phyloP scores from a whole-genome alignment of 2,888 invertebrate species.

The Cataglyphis rosenhaueri region DNA sequence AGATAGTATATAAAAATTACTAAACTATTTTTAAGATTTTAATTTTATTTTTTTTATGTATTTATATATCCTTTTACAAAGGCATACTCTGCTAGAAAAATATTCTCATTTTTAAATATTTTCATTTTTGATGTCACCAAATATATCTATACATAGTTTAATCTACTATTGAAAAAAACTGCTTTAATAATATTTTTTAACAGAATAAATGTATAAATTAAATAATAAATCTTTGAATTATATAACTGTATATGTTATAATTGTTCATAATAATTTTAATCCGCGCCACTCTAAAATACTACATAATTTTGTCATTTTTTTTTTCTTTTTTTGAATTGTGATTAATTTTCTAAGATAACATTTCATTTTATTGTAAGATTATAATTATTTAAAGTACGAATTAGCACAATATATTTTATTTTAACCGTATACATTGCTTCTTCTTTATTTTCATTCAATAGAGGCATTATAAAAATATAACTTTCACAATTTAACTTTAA shows the following conservation, averaged over 20 bases:
- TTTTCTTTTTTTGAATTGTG: neutral
- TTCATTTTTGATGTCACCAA: neutral
- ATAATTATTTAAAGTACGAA: conserved; percentile 6
- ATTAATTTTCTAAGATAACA: conserved; percentile 5
- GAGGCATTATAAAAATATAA: conserved; percentile 37
- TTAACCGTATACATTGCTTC: neutral
- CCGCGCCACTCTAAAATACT: neutral
- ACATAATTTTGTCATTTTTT: neutral
- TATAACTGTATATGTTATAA: neutral
- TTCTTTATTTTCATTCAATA: conserved; percentile 39
- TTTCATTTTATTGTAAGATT: neutral
- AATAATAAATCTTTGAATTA: conserved; percentile 8
- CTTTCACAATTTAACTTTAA: conserved; percentile 49
- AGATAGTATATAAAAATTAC: neutral
- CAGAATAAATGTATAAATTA: neutral
- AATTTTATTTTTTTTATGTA: neutral
- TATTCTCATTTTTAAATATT: neutral
- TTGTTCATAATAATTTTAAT: neutral
- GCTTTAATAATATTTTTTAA: neutral
- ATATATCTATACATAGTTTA: neutral
- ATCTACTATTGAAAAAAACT: neutral
- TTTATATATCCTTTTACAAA: neutral
- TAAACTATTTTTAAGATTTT: neutral
- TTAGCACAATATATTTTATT: conserved; percentile 18
- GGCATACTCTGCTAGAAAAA: neutral